These are phyloP conservation scores for Cantharis nigra DNA, from an alignment of 2,888 invertebrate genomes.

Conservation along the genomic window DNA sequence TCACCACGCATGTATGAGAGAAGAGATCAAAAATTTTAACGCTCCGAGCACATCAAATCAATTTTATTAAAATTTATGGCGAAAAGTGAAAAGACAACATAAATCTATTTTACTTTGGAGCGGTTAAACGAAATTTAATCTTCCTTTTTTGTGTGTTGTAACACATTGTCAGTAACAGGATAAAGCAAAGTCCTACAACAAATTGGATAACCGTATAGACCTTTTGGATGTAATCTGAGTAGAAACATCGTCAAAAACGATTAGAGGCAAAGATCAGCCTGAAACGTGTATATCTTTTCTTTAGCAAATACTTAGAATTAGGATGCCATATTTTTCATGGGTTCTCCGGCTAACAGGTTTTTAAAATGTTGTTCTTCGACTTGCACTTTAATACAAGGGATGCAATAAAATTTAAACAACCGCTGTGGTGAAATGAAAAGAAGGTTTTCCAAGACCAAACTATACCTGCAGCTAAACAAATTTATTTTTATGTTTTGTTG, in stretches of 20 bases:
- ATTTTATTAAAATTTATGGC: neutral
- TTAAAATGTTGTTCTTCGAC: neutral
- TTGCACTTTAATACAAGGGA: neutral
- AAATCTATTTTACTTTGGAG: neutral
- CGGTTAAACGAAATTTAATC: conserved; percentile 20
- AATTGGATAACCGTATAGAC: conserved; percentile 26
- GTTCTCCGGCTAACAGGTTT: neutral
- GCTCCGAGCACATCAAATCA: neutral
- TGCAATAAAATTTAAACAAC: neutral
- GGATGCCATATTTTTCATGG: conserved; percentile 10
- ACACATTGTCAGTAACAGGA: conserved; percentile 25
- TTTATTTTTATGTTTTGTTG: neutral
- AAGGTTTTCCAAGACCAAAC: neutral
- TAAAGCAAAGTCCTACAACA: conserved; percentile 24
- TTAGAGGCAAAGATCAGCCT: conserved; percentile 17
- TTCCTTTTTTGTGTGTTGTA: conserved; percentile 18
- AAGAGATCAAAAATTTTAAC: conserved; percentile 3
- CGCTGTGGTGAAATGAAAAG: neutral
- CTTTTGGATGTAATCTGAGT: conserved; percentile 24
- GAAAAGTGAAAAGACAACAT: neutral
- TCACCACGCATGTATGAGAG: neutral
- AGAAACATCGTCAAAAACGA: conserved; percentile 25
- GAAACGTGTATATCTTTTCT: neutral
- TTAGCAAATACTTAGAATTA: conserved; percentile 14
- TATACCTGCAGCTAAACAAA: neutral